Base-by-base conservation (phyloP, 2,113 vertebrate genomes). In the Saccopteryx bilineata region DNA sequence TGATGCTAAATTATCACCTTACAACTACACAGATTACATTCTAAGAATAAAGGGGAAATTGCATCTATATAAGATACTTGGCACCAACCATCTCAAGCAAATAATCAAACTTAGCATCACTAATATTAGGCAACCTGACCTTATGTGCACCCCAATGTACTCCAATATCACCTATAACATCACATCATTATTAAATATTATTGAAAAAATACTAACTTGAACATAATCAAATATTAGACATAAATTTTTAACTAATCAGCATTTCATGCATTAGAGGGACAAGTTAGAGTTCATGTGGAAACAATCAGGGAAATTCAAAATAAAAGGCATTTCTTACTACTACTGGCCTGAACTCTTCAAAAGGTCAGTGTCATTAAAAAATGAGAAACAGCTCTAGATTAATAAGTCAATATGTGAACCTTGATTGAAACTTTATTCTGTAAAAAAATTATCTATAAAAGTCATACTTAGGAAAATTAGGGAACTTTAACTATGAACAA, bases 41-140 rank as follows among this genome's bases (percentile, higher is more conserved):
- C 14, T 80, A 87, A 56, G 1, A 3, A 63, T 28, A 74, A 48
- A 74, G 12, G 15, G 5, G 15, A 95, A 76, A 74, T 7, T 26
- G 28, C 26, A 31, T 2, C 18, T 33, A 68, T 54, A 76, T 69
- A 83, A 87, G 50, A 92, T 52, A 65, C 18, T 31, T 82, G 61
- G 2, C 15, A 50, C 50, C 82, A 39, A 89, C 33, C 50, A 60
- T 17, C 12, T 76, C 69, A 90, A 76, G 86, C 60, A 89, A 75
- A 94, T 17, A 19, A 28, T 83, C 78, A 94, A 76, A 17, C 31
- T 94, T n/a, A 90, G 60, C 31, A 83, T 89, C 78, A 26, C 69
- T 90, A 58, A 56, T 76, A 76, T 83, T 76, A 83, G 68, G 60
- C 78, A 76, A 75, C 23, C 13, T 9, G 28, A 89, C 4, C 26